Evolutionary conservation across 2,888 invertebrate species (phyloP).

Genomic region (Aphodius granarius): DNA sequence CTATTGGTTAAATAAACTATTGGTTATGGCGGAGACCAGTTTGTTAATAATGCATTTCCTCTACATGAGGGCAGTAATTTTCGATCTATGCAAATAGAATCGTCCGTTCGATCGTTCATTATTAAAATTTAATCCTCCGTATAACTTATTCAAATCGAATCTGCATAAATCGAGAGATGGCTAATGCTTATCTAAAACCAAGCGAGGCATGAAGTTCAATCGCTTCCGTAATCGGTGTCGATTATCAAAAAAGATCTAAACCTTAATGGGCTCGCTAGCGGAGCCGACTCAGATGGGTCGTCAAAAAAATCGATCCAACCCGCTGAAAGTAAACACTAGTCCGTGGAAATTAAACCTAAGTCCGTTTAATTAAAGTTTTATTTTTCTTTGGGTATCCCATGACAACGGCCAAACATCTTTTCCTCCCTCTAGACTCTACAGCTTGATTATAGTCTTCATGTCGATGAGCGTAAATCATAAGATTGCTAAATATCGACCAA

Average conservation of each 20-base stretch:
- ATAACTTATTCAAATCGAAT: neutral
- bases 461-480: neutral
- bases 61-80: neutral
- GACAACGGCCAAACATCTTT: neutral
- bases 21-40: neutral
- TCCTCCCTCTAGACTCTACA: neutral
- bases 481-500: neutral
- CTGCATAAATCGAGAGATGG: neutral
- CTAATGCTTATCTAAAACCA: neutral
- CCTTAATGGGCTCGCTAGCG: neutral
- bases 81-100: neutral
- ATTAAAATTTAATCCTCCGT: neutral
- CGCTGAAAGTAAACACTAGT: neutral
- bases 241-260: neutral
- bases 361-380: conserved; percentile 9
- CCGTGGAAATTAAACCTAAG: neutral
- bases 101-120: neutral
- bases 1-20: no score
- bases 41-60: neutral
- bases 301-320: neutral
- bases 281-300: neutral
- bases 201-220: neutral
- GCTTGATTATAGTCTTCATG: neutral
- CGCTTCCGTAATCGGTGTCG: neutral
- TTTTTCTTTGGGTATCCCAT: conserved; percentile 7